These are phyloP conservation scores for Laupala kohalensis DNA, from an alignment of 1,140 invertebrate genomes.

Conservation along the genomic window DNA sequence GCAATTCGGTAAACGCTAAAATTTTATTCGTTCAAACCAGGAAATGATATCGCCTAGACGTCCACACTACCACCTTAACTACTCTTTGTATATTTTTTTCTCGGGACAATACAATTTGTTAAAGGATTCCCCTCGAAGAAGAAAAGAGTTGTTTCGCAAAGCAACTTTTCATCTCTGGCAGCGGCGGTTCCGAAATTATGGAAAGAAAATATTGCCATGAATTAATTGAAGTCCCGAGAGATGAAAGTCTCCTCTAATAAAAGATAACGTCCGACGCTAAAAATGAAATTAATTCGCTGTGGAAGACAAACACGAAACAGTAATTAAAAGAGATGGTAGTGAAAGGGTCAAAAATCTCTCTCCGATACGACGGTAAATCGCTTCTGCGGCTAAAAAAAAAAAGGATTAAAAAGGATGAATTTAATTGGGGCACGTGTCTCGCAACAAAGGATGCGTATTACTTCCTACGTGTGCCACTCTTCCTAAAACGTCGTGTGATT, in stretches of 20 bases:
- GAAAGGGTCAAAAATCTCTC: background rate
- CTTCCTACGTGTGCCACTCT: too few relatives aligned
- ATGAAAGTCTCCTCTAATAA: background rate
- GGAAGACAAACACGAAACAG: background rate
- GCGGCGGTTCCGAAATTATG: background rate
- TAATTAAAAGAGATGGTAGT: background rate
- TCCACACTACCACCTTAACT: too few relatives aligned
- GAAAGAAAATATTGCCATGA: background rate
- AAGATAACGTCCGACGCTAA: background rate
- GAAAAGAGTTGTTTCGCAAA: too few relatives aligned
- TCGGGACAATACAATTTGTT: too few relatives aligned
- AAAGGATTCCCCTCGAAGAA: too few relatives aligned
- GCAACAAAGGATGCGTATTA: background rate
- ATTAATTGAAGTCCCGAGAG: background rate
- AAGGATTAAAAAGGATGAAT: background rate
- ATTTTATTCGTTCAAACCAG: too few relatives aligned
- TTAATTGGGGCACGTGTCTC: background rate
- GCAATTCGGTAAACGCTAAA: too few relatives aligned
- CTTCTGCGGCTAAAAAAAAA: background rate
- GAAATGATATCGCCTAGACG: too few relatives aligned
- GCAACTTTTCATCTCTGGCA: background rate
- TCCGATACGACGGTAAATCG: background rate
- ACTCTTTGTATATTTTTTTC: too few relatives aligned
- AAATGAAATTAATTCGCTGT: background rate
- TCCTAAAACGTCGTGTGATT: background rate